phyloP scores from a whole-genome alignment of 1,140 invertebrate genomes.

The Drosophila pseudoobscura region DNA sequence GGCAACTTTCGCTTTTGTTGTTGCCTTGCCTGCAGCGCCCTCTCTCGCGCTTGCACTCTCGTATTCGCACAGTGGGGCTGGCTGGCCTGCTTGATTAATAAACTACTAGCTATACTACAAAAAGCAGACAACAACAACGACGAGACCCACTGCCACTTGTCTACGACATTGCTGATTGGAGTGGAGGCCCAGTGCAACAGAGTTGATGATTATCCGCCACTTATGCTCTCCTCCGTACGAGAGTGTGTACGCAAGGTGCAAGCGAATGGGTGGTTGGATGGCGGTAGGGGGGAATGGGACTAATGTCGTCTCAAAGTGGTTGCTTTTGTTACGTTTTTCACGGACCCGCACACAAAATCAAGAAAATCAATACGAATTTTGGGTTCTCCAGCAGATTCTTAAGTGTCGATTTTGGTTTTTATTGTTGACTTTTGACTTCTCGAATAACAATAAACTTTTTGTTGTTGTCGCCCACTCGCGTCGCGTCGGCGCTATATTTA shows the following conservation, averaged over 20 bases:
- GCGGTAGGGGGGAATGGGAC: slow-evolving; percentile 33
- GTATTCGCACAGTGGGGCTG: slow-evolving; percentile 10
- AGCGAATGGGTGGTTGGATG: slow-evolving; percentile 6
- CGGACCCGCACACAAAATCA: slow-evolving; percentile 34
- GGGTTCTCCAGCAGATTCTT: not conserved
- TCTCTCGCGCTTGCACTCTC: slow-evolving; percentile 9
- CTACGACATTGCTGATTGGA: slow-evolving; percentile 43
- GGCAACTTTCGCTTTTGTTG: slow-evolving; percentile 69
- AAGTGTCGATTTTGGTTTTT: not conserved
- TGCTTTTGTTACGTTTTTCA: slow-evolving; percentile 44
- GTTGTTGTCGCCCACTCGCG: not conserved
- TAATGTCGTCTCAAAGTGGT: slow-evolving; percentile 51
- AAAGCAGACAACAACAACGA: not conserved
- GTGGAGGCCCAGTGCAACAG: too few relatives aligned
- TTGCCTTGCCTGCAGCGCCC: slow-evolving; percentile 38
- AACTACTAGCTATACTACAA: not conserved
- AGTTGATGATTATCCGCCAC: slow-evolving; percentile 1
- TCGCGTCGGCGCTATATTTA: not conserved
- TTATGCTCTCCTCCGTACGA: too few relatives aligned
- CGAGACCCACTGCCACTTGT: slow-evolving; percentile 21
- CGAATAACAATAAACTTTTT: not conserved
- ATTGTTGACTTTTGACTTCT: not conserved
- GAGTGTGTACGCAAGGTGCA: too few relatives aligned
- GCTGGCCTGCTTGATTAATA: slow-evolving; percentile 43
- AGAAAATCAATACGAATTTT: slow-evolving; percentile 71